A percentile compares a stretch with the other conserved stretches of the same genome.
Conservation (phyloP, 2,888 invertebrate species). For the Drosophila eohydei region DNA sequence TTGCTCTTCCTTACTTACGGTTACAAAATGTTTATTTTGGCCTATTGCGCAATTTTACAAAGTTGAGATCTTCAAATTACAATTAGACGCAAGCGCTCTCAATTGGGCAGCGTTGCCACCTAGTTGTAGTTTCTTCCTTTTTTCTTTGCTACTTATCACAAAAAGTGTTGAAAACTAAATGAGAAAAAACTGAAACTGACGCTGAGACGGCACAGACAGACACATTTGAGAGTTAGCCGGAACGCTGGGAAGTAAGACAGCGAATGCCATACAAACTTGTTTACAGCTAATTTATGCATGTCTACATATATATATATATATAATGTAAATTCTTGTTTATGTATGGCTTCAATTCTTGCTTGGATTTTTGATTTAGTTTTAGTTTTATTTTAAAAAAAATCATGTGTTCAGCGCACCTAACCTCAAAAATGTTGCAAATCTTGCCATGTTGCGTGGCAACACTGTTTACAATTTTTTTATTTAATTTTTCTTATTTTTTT, state of each 20-base stretch:
- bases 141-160: conserved; percentile 37
- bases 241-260: conserved; percentile 12
- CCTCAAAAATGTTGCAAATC: conserved; percentile 13
- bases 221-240: background rate
- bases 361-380: conserved; percentile 31
- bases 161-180: conserved; percentile 34
- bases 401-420: conserved; percentile 19
- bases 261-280: conserved; percentile 24
- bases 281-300: conserved; percentile 17
- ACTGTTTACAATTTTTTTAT: background rate
- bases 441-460: conserved; percentile 4
- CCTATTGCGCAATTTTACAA: conserved; percentile 59
- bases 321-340: conserved; percentile 11
- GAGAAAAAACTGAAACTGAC: background rate
- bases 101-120: conserved; percentile 21
- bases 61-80: conserved; percentile 42
- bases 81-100: background rate
- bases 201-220: conserved; percentile 14
- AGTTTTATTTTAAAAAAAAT: conserved; percentile 19
- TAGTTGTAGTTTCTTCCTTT: background rate
- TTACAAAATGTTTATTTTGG: conserved; percentile 53
- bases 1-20: conserved; percentile 22
- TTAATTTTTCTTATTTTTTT: background rate
- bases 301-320: conserved; percentile 17
- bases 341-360: conserved; percentile 1